Base-by-base conservation (phyloP, 2,888 invertebrate species). In the Lycia hirtaria region DNA sequence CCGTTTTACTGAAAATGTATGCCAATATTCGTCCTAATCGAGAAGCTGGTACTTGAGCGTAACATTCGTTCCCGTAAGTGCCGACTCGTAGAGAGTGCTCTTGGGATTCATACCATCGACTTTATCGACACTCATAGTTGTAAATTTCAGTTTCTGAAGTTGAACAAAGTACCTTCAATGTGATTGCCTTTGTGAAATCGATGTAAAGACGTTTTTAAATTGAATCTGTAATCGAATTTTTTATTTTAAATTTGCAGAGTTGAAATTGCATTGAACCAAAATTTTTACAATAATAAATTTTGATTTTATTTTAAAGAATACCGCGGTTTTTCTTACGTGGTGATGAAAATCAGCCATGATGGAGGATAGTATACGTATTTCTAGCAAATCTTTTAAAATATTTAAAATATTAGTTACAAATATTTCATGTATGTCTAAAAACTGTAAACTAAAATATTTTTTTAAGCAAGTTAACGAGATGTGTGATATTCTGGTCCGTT, bases 61-160 rank as follows among this genome's bases (percentile, higher is more conserved):
- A 69, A 68, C 77, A 77, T 76, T 76, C 72, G 77, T 78, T 80
- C 64, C 64, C 63, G 72, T 75, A 78, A 80, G 80, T 76, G 76
- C 71, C 62, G 65, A 66, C 69, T 67, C 67, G 67, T 70, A 62
- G 53, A 62, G 49, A 52, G 32, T 44, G 64, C 78, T 71, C 72
- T 7, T 32, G 80, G 80, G 74, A 79, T 74, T 76, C 78, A 74
- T 72, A 72, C 76, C 73, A 76, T 78, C 74, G 71, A 72, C 69
- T 76, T 76, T 79, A 80, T 74, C 64, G 74, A 65, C 71, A 68
- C 64, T 71, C 72, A 64, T 67, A 75, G 74, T 74, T 71, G 73
- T 80, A 77, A 75, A 77, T 75, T 78, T 71, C 57, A 75, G 71
- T 75, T 77, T 76, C 71, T 70, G 50, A 54, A 12, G 12, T 32